Conservation (phyloP, 2,797 vertebrate genomes). For the Acanthurus leucopareius region DNA sequence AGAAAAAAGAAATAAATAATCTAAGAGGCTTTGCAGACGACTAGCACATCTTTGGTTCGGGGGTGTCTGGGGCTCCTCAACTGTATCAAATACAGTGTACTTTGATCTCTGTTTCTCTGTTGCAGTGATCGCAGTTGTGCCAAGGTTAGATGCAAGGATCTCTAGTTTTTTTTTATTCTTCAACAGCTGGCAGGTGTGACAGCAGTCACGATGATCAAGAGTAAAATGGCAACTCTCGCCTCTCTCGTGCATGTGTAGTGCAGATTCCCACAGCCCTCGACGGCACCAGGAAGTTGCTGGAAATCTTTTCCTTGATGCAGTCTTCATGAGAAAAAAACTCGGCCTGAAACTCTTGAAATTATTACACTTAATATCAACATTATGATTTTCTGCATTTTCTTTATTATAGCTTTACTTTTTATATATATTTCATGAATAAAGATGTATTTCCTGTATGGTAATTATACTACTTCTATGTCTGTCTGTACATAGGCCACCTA, state of each 20-base stretch:
- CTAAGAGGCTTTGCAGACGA: not conserved
- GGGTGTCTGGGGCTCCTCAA: constrained; percentile 6
- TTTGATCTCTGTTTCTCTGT: constrained; percentile 32
- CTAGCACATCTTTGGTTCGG: constrained; percentile 8
- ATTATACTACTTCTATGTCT: not conserved
- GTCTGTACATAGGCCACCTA: not conserved
- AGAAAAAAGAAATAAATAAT: constrained; percentile 26
- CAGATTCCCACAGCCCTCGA: no score
- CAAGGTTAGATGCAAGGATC: constrained; percentile 9
- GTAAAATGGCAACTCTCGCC: no score
- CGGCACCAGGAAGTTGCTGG: not conserved
- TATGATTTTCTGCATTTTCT: not conserved
- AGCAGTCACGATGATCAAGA: not conserved
- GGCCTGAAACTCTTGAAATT: not conserved
- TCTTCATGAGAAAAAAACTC: not conserved
- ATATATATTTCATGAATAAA: no score
- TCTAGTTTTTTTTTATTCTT: no score
- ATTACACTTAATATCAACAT: not conserved
- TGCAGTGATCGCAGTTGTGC: constrained; percentile 13
- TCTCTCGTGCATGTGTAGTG: no score
- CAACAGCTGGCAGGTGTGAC: no score
- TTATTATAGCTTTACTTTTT: not conserved
- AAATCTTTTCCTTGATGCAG: constrained; percentile 3
- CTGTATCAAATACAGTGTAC: not conserved
- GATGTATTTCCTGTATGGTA: no score